Conservation (phyloP, 2,888 invertebrate genomes). For the Pharmacophagus antenor region DNA sequence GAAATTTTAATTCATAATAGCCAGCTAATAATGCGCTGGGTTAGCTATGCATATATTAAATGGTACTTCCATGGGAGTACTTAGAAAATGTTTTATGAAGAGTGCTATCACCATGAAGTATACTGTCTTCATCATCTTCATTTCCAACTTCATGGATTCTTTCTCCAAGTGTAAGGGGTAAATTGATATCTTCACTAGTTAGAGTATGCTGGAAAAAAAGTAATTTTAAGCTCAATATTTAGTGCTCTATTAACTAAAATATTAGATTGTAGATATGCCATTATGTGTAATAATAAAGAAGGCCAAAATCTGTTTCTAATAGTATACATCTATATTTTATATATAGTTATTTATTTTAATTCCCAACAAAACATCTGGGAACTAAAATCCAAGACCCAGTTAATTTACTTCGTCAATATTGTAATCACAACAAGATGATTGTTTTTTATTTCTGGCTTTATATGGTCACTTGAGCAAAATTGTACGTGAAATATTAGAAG, state of each 20-base stretch:
- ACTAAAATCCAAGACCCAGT: too few relatives aligned
- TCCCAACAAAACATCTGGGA: too few relatives aligned
- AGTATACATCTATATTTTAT: too few relatives aligned
- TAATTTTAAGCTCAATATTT: too few relatives aligned
- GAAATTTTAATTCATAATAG: neutral
- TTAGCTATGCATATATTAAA: constrained; percentile 36
- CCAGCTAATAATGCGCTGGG: too few relatives aligned
- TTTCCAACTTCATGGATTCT: constrained; percentile 66
- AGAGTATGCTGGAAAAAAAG: constrained; percentile 52
- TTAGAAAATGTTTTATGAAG: constrained; percentile 54
- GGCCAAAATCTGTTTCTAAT: too few relatives aligned
- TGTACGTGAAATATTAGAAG: neutral
- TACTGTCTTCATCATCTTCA: constrained; percentile 67
- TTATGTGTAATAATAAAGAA: neutral
- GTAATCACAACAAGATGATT: too few relatives aligned
- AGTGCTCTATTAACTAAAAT: too few relatives aligned
- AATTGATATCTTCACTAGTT: constrained; percentile 55
- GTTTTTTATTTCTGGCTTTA: too few relatives aligned
- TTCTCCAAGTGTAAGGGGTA: constrained; percentile 64
- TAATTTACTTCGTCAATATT: too few relatives aligned
- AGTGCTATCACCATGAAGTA: constrained; percentile 44
- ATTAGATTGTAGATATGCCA: too few relatives aligned
- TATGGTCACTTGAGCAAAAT: neutral
- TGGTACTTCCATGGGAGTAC: constrained; percentile 63
- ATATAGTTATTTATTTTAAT: too few relatives aligned